These are phyloP conservation scores for Pampusana beccarii DNA, from an alignment of 2,113 vertebrate species.

Conservation along the genomic window DNA sequence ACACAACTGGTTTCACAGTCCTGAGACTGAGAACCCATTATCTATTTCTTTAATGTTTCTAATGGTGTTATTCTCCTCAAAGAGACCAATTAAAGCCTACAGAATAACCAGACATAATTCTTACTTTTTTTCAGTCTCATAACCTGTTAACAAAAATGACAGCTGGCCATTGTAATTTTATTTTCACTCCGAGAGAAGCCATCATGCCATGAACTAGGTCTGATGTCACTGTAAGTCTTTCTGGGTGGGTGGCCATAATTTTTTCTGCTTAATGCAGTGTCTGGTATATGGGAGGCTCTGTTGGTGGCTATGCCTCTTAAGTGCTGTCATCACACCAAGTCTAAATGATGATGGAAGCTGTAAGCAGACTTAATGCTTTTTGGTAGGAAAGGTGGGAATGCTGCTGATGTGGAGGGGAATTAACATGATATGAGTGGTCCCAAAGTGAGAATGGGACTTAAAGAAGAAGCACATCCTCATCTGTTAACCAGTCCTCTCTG, in stretches of 20 bases:
- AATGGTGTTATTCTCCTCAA: not conserved
- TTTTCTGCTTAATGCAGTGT: not conserved
- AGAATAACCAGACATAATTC: not conserved
- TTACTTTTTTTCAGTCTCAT: not conserved
- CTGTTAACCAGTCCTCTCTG: not conserved
- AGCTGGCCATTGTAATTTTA: not conserved
- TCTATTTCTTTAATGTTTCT: not conserved
- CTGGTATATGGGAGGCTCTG: not conserved
- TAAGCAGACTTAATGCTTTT: not conserved
- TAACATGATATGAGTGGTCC: accelerated
- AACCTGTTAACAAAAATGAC: not conserved
- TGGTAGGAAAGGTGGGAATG: not conserved
- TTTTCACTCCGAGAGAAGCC: not conserved
- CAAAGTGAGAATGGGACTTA: not conserved
- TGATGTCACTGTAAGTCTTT: not conserved
- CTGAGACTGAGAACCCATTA: not conserved
- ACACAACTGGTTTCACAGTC: not conserved
- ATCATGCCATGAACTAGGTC: not conserved
- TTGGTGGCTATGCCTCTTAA: not conserved
- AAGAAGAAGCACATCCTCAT: not conserved
- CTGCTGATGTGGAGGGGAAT: not conserved
- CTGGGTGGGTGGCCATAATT: not conserved
- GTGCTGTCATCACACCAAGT: not conserved
- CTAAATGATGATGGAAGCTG: not conserved
- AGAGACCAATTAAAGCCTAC: not conserved